Percentiles rank a stretch among this genome's conserved stretches.
Conservation (phyloP, 2,797 vertebrate species). For the Typhlichthys subterraneus region DNA sequence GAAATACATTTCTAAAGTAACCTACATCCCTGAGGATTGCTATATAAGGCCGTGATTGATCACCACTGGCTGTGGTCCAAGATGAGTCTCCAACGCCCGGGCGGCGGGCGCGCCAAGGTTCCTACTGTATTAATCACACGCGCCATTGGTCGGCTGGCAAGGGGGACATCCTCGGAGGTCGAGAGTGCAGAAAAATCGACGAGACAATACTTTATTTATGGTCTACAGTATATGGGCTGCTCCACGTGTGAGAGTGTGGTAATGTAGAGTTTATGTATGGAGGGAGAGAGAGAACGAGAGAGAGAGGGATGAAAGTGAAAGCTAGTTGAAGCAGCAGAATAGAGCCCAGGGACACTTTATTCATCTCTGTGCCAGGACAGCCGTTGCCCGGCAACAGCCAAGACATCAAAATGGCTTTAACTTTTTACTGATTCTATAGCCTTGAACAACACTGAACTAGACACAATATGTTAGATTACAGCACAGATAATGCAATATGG, state of each 20-base stretch:
- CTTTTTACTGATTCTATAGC: slow-evolving; percentile 34
- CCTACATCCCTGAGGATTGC: too few relatives aligned
- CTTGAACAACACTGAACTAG: slow-evolving; percentile 37
- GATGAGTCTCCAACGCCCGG: not conserved
- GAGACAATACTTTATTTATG: slow-evolving; percentile 10
- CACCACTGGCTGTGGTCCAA: too few relatives aligned
- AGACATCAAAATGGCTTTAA: slow-evolving; percentile 51
- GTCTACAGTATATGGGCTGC: not conserved
- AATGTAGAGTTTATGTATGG: slow-evolving; percentile 1
- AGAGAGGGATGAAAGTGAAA: slow-evolving; percentile 26
- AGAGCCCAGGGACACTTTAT: slow-evolving; percentile 56
- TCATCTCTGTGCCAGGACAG: slow-evolving; percentile 63
- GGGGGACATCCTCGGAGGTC: not conserved
- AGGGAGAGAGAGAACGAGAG: slow-evolving; percentile 24
- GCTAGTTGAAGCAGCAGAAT: slow-evolving; percentile 18
- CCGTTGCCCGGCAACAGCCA: slow-evolving; percentile 78
- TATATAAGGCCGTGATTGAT: too few relatives aligned
- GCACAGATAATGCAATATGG: not conserved
- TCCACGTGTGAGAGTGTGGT: slow-evolving; percentile 3
- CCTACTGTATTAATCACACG: not conserved
- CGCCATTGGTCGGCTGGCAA: not conserved
- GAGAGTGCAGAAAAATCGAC: slow-evolving; percentile 5
- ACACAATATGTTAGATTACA: slow-evolving; percentile 2
- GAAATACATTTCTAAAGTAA: too few relatives aligned
- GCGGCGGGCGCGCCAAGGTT: not conserved